Evolutionary conservation across 2,888 invertebrate genomes (phyloP).

Genomic region (Tetranychus truncatus): DNA sequence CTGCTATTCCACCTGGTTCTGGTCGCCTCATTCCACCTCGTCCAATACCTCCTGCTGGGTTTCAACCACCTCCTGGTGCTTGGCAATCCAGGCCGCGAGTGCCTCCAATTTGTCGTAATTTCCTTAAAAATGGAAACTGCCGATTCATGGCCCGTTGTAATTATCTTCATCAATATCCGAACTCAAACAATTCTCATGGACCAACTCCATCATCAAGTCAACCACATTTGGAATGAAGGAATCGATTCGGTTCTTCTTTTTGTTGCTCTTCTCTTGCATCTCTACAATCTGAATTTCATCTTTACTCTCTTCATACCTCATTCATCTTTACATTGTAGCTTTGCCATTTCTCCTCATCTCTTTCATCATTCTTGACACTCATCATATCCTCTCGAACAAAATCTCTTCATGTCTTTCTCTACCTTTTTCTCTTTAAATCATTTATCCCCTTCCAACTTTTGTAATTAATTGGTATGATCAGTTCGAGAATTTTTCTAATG

Average conservation of each 20-base stretch:
- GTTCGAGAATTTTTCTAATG: neutral
- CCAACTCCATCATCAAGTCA: neutral
- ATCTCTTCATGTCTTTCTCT: neutral
- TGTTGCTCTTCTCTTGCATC: neutral
- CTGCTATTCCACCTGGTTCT: neutral
- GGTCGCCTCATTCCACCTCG: neutral
- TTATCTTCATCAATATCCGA: neutral
- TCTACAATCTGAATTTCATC: neutral
- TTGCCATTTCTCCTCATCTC: neutral
- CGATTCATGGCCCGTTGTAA: neutral
- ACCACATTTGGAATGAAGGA: neutral
- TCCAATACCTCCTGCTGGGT: neutral
- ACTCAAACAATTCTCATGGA: neutral
- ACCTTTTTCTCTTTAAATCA: neutral
- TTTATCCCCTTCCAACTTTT: neutral
- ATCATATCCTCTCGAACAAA: neutral
- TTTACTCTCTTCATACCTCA: neutral
- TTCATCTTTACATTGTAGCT: neutral
- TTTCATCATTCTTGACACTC: neutral
- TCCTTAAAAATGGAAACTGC: neutral
- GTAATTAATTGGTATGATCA: neutral
- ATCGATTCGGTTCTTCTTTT: neutral
- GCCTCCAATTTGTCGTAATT: neutral
- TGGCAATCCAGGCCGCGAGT: neutral
- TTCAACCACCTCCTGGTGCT: neutral